Evolutionary conservation across 2,888 invertebrate species (phyloP).

Genomic region (Cylindroiulus punctatus): DNA sequence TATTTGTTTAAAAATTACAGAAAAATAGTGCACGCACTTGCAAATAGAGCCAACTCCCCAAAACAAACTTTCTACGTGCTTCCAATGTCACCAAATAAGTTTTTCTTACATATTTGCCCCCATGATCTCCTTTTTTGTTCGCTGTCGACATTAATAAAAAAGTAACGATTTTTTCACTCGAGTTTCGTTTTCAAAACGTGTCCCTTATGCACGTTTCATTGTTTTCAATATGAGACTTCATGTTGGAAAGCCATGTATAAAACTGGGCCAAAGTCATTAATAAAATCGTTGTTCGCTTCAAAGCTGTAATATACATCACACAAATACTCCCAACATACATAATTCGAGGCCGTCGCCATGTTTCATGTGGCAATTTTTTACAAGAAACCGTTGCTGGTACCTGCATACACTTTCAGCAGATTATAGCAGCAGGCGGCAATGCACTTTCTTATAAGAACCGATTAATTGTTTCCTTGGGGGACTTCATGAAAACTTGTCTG

Average conservation of each 20-base stretch:
- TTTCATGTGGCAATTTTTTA: slow-evolving; percentile 14
- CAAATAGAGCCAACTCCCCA: neutral
- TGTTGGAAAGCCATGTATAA: slow-evolving; percentile 3
- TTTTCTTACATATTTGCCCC: neutral
- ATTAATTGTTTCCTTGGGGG: slow-evolving; percentile 20
- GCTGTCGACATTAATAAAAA: neutral
- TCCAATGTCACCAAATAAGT: neutral
- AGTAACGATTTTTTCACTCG: neutral
- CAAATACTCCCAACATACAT: slow-evolving; percentile 28
- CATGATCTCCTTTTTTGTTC: neutral
- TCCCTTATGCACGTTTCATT: slow-evolving; percentile 23
- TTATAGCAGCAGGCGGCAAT: slow-evolving; percentile 22
- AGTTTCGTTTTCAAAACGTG: neutral
- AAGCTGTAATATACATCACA: slow-evolving; percentile 34
- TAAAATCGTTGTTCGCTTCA: slow-evolving; percentile 22
- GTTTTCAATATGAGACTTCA: slow-evolving; percentile 13
- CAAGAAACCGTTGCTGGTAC: neutral
- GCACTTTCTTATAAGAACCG: slow-evolving; percentile 8
- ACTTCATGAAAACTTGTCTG: slow-evolving; percentile 7
- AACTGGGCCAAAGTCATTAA: slow-evolving; percentile 42
- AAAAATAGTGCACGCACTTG: neutral
- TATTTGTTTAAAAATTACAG: neutral
- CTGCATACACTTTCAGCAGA: neutral
- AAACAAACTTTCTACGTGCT: neutral
- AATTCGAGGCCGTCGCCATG: slow-evolving; percentile 26